Conservation (phyloP, 1,140 invertebrate genomes). For the Cataglyphis hispanica region DNA sequence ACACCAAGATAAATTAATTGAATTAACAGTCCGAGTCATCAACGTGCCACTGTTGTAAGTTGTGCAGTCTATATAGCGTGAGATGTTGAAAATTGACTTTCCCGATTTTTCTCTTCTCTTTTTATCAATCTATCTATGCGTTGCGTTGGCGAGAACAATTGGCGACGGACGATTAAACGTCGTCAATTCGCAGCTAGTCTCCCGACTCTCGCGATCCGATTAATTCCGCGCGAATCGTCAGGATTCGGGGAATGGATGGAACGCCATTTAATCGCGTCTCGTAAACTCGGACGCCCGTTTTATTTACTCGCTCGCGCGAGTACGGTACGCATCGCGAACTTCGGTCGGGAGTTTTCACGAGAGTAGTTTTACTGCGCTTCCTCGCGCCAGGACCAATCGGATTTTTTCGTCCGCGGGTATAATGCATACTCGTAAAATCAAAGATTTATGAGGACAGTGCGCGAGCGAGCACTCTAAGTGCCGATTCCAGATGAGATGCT, state of each 20-base stretch:
- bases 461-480: not conserved
- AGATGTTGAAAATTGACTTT: conserved; percentile 11
- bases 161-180: not conserved
- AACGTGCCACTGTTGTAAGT: not conserved
- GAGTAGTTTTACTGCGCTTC: conserved; percentile 38
- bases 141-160: not conserved
- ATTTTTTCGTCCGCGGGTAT: conserved; percentile 25
- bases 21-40: conserved; percentile 20
- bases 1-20: conserved; percentile 16
- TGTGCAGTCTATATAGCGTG: not conserved
- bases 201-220: not conserved
- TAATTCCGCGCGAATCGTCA: not conserved
- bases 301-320: conserved; percentile 15
- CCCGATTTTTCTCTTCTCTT: too few species aligned
- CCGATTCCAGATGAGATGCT: conserved; percentile 43
- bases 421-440: conserved; percentile 50
- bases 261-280: conserved; percentile 49
- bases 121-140: not conserved
- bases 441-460: conserved; percentile 40
- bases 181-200: not conserved
- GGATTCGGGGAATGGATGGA: conserved; percentile 18
- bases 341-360: conserved; percentile 26
- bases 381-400: conserved; percentile 3
- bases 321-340: conserved; percentile 28
- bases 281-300: conserved; percentile 34